phyloP scores from a whole-genome alignment of 2,888 invertebrate species.

The Dryadula phaetusa region DNA sequence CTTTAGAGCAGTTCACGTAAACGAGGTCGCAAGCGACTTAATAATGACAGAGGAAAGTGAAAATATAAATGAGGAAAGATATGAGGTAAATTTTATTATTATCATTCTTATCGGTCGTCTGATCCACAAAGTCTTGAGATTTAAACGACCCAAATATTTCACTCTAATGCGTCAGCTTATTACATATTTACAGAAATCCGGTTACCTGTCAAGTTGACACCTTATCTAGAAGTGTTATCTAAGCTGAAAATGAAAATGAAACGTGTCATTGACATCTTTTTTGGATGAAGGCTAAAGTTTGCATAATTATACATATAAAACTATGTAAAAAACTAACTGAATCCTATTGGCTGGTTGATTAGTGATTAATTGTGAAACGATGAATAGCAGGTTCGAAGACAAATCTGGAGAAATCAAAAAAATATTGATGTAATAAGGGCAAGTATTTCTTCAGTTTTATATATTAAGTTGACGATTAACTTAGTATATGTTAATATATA shows the following conservation, averaged over 20 bases:
- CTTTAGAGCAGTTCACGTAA: no score
- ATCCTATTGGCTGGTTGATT: no score
- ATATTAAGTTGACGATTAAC: no score
- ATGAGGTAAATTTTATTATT: background rate
- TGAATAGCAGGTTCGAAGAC: no score
- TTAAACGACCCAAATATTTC: conserved; percentile 2
- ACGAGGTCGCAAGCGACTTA: no score
- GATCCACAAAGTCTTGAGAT: conserved; percentile 7
- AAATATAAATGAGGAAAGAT: background rate
- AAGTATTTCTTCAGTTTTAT: no score
- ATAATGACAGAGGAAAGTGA: background rate
- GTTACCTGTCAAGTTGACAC: background rate
- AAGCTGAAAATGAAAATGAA: background rate
- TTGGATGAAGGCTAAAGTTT: background rate
- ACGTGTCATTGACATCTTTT: conserved; percentile 6
- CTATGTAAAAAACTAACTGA: no score
- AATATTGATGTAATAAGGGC: no score
- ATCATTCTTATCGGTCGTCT: conserved; percentile 3
- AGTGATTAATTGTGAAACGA: no score
- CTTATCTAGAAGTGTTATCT: conserved; percentile 20
- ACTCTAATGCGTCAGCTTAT: conserved; percentile 15
- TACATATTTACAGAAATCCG: conserved; percentile 17
- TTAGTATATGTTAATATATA: no score
- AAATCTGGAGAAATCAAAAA: no score
- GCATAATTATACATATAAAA: no score